These are phyloP conservation scores for Synanthedon tipuliformis DNA, from an alignment of 2,888 invertebrate genomes.

Conservation along the genomic window DNA sequence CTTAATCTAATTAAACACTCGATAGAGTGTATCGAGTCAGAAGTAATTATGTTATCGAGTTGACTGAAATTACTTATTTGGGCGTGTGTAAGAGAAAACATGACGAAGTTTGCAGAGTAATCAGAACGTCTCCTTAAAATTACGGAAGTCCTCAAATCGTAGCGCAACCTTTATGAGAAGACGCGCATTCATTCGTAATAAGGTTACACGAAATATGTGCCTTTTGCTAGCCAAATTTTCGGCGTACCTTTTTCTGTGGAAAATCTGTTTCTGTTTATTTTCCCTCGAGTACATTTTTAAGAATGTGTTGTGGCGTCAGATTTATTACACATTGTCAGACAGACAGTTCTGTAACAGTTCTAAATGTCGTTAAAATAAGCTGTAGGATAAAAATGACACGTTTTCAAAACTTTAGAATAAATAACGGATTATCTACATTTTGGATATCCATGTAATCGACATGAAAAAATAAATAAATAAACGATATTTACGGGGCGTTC, in stretches of 20 bases:
- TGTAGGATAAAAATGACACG: no score
- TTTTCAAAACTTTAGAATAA: no score
- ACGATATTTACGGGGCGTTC: no score
- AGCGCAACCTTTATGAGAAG: background rate
- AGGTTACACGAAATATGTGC: background rate
- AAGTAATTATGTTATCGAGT: background rate
- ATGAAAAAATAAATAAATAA: no score
- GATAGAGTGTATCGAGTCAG: background rate
- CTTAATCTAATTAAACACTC: background rate
- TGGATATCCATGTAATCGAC: no score
- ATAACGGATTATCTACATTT: no score
- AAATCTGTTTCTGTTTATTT: background rate
- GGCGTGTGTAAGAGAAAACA: no score
- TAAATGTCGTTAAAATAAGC: no score
- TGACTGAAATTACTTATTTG: background rate
- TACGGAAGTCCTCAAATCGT: no score
- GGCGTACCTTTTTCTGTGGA: background rate
- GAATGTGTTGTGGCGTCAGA: background rate
- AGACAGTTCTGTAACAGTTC: no score
- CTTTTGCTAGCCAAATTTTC: background rate
- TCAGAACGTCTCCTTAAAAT: no score
- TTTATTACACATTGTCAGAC: background rate
- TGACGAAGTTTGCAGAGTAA: no score
- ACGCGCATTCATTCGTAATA: background rate
- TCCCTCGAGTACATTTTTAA: background rate